Conservation (phyloP, 2,888 invertebrate genomes). For the Oeneis ivallda region DNA sequence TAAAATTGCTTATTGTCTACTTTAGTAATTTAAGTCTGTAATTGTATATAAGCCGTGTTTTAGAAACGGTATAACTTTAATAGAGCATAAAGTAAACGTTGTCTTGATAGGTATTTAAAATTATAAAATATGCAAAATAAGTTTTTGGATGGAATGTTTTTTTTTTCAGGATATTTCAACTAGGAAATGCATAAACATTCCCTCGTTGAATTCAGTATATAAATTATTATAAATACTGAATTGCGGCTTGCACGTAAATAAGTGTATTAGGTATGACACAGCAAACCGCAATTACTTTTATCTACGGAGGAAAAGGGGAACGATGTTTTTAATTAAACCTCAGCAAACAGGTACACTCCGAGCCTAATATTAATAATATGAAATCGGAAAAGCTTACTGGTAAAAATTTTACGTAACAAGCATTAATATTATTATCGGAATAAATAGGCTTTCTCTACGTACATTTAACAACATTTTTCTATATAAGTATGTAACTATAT, state of each 20-base stretch:
- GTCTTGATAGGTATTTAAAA: no score
- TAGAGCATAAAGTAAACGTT: background rate
- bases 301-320: slow-evolving; percentile 12
- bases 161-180: slow-evolving; percentile 2
- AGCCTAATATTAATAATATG: background rate
- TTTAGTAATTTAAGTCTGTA: no score
- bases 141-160: background rate
- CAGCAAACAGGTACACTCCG: background rate
- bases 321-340: slow-evolving; percentile 13
- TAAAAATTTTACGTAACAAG: background rate
- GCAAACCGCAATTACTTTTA: slow-evolving; percentile 15
- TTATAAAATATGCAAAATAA: no score
- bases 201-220: no score
- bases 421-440: background rate
- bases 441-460: no score
- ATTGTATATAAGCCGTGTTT: background rate
- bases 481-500: no score
- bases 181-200: background rate
- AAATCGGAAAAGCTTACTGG: background rate
- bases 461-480: no score
- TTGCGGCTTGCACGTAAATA: slow-evolving; percentile 4
- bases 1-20: no score
- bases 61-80: background rate
- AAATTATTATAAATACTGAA: no score
- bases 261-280: no score